Conservation (phyloP, 2,888 invertebrate species). For the Noctua janthina region DNA sequence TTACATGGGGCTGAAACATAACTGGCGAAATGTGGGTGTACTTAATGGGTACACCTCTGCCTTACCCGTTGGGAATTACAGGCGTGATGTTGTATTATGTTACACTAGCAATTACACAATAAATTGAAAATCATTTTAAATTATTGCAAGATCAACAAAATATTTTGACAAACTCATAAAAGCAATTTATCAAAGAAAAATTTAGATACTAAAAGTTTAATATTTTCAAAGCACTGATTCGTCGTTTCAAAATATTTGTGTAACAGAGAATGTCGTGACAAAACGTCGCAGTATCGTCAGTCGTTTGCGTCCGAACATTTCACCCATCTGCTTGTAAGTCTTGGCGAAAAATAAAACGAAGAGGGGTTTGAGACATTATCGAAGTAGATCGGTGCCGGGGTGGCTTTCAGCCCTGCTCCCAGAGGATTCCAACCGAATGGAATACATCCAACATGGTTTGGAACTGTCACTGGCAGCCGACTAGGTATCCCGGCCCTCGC, state of each 20-base stretch:
- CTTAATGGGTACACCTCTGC: no score
- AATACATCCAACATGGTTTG: slow-evolving; percentile 70
- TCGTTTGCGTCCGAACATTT: slow-evolving; percentile 45
- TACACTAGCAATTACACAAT: neutral
- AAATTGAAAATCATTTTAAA: neutral
- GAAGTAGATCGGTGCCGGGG: slow-evolving; percentile 74
- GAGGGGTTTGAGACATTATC: slow-evolving; percentile 75
- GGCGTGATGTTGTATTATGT: no score
- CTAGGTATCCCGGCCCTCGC: slow-evolving; percentile 40
- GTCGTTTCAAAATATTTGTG: slow-evolving; percentile 30
- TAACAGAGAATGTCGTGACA: slow-evolving; percentile 26
- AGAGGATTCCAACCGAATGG: slow-evolving; percentile 70
- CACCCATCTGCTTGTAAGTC: slow-evolving; percentile 65
- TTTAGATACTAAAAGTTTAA: neutral
- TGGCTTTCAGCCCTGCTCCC: slow-evolving; percentile 77
- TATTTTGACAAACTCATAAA: neutral
- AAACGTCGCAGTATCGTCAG: slow-evolving; percentile 19
- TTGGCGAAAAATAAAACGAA: slow-evolving; percentile 74
- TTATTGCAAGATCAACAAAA: neutral
- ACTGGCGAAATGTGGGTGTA: no score
- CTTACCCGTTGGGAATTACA: no score
- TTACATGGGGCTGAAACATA: no score
- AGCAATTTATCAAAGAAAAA: neutral
- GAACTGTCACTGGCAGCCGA: slow-evolving; percentile 60
- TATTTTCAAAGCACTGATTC: neutral